phyloP scores from a whole-genome alignment of 2,113 vertebrate genomes.

The Festucalex cinctus region DNA sequence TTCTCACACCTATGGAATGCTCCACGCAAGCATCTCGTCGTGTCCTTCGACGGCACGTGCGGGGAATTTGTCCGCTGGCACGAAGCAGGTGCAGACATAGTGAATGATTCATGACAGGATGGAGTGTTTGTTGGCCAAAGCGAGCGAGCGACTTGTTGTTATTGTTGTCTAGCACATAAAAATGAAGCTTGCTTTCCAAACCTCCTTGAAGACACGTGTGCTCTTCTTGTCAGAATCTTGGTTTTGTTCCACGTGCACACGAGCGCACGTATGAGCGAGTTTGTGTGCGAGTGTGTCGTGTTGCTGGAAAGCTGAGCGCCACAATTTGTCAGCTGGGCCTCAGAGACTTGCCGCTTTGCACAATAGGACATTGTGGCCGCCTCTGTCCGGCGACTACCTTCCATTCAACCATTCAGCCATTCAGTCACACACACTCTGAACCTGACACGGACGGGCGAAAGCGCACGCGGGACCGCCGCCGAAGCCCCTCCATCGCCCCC shows the following conservation, averaged over 20 bases:
- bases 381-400: constrained; percentile 42
- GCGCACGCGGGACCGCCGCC: neutral
- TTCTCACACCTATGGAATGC: constrained; percentile 13
- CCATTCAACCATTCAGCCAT: constrained; percentile 39
- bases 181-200: neutral
- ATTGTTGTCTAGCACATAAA: too few relatives aligned
- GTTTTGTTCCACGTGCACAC: neutral
- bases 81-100: constrained; percentile 6
- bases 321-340: constrained; percentile 24
- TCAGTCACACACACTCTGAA: constrained; percentile 37
- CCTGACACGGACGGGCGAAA: constrained; percentile 27
- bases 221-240: neutral
- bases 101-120: constrained; percentile 48
- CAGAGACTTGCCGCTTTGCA: constrained; percentile 38
- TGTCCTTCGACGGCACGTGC: neutral
- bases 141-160: too few relatives aligned
- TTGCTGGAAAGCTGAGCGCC: constrained; percentile 40
- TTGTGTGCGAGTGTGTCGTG: constrained; percentile 23
- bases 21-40: neutral
- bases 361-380: constrained; percentile 34
- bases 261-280: neutral
- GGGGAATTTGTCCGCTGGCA: neutral
- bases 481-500: constrained; percentile 7
- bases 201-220: neutral
- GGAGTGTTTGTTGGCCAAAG: neutral